These are phyloP conservation scores for Arnoldichthys spilopterus DNA, from an alignment of 2,797 vertebrate species.

Conservation along the genomic window DNA sequence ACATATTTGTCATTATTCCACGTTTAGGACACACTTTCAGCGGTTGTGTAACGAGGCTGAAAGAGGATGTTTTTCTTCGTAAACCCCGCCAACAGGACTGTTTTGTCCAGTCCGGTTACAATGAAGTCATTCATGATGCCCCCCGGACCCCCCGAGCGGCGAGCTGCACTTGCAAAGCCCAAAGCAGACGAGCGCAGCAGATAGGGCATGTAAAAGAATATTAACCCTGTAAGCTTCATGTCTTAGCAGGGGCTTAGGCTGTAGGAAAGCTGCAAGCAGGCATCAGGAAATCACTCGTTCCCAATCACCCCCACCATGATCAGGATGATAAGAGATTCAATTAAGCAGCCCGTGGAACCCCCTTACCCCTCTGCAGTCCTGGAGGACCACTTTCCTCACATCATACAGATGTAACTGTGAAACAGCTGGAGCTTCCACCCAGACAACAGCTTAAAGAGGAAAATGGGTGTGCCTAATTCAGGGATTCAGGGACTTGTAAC, in stretches of 20 bases:
- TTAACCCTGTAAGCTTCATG: not conserved
- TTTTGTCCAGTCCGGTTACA: slow-evolving; percentile 37
- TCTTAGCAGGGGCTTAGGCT: not conserved
- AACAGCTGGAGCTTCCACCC: not conserved
- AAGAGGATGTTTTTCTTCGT: slow-evolving; percentile 36
- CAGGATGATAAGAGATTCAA: not conserved
- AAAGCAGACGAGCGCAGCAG: not conserved
- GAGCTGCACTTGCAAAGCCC: not conserved
- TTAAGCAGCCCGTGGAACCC: not conserved
- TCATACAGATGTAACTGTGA: not conserved
- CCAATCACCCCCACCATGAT: not conserved
- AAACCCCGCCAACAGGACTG: slow-evolving; percentile 48
- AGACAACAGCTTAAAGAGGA: not conserved
- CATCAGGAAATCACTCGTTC: not conserved
- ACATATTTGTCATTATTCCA: too few relatives aligned
- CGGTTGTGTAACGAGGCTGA: slow-evolving; percentile 17
- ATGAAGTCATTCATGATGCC: slow-evolving; percentile 51
- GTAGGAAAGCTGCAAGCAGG: slow-evolving; percentile 7
- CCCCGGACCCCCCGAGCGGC: not conserved
- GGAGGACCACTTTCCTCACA: not conserved
- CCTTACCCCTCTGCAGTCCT: not conserved
- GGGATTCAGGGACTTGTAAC: not conserved
- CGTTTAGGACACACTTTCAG: not conserved
- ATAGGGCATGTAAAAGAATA: slow-evolving; percentile 9
- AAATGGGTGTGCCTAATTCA: slow-evolving; percentile 12